These are phyloP conservation scores for Xenus cinereus DNA, from an alignment of 2,113 vertebrate species.

Conservation along the genomic window DNA sequence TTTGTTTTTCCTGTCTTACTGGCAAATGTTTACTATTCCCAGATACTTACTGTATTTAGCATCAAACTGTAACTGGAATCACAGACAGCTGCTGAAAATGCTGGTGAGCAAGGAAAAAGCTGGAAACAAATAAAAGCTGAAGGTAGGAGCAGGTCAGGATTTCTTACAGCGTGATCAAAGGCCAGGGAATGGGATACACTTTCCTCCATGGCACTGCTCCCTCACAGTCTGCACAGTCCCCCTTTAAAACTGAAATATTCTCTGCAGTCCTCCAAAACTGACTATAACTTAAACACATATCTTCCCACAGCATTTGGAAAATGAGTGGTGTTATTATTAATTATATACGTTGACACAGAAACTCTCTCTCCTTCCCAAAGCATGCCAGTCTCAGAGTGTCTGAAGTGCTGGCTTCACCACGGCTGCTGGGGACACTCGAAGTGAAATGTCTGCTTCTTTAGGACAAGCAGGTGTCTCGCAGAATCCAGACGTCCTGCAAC, in stretches of 20 bases:
- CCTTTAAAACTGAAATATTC: not conserved
- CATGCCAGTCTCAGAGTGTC: not conserved
- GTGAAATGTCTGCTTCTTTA: not conserved
- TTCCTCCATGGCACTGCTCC: not conserved
- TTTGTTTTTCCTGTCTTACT: constrained; percentile 54
- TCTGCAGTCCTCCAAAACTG: fast-evolving
- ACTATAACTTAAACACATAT: not conserved
- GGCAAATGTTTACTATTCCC: constrained; percentile 63
- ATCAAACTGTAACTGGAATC: constrained; percentile 17
- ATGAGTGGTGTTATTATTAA: not conserved
- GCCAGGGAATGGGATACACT: not conserved
- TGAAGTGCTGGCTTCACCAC: not conserved
- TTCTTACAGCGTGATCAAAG: not conserved
- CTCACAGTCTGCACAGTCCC: not conserved
- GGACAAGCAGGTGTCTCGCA: not conserved
- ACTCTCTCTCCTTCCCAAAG: not conserved
- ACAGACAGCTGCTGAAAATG: not conserved
- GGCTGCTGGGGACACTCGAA: not conserved
- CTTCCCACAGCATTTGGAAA: not conserved
- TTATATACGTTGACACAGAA: not conserved
- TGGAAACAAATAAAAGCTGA: not conserved
- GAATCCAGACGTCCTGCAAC: not conserved
- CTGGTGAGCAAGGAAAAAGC: not conserved
- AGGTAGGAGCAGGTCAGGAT: not conserved
- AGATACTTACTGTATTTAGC: constrained; percentile 55